Base-by-base conservation (phyloP, 1,140 invertebrate genomes). In the Leucophenga varia region DNA sequence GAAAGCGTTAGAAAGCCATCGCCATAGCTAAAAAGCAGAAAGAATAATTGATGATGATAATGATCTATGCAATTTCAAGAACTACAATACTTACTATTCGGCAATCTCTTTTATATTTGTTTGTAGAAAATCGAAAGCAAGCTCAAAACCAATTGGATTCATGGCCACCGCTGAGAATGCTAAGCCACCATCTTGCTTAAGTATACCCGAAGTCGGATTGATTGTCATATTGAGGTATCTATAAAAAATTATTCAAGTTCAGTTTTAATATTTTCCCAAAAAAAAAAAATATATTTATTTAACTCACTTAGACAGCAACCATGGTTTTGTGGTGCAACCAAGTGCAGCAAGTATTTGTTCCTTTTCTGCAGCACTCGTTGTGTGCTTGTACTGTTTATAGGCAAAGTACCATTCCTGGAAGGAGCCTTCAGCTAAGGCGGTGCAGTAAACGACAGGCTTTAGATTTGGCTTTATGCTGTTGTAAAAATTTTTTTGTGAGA, bases 291-390 rank as follows among this genome's bases (percentile, higher is more conserved):
- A 30, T 30, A 7, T 8, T 7, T n/a, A 7, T 30, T 30, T 30
- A n/a, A 60, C 75, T 78, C 65, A 84, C 82, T 77, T 67, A 12
- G 63, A 51, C 2, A 83, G 47, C 2, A 74, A 60, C 20, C 60
- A 54, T 3, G 61, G 49, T 28, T 82, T 67, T 28, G 46, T 78
- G 3, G 82, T 79, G 57, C 83, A 85, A 2, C 79, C 82, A 1
- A 85, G 74, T 2, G 82, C 77, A 0, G 77, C 67, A 0, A 85
- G 64, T n/a, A 84, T 82, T n/a, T 82, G 75, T 10, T 81, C 77
- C 72, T 82, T 81, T 43, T 85, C 81, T 0, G 81, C 78, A 0
- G 79, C 77, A 44, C 81, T 79, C 25, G 79, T 72, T 0, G 79
- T 78, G 0, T 67, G 52, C 35, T 75, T 71, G 53, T 84, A 84